Base-by-base conservation (phyloP, 2,797 vertebrate species). In the Dermochelys coriacea region DNA sequence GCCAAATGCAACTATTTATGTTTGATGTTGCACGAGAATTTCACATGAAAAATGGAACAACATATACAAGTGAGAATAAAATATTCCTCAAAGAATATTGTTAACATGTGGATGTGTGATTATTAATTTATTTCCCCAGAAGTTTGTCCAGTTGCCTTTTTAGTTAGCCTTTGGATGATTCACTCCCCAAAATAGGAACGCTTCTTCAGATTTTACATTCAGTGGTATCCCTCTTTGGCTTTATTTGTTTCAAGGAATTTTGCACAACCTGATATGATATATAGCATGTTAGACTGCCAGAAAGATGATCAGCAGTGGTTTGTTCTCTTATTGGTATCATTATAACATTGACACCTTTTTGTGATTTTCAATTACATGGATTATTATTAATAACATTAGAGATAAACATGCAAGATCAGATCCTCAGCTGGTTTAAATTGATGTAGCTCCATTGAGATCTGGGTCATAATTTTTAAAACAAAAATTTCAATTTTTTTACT, bases 101-200 rank as follows among this genome's bases (percentile, higher is more conserved):
- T 4, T 34, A 14, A 51, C 15, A 1, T 0, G 4, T 6, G 34
- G 12, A 14, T 55, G 6, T 29, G 57, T 85, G 49, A 25, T 0
- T 0, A 10, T 34, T 85, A 25, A 21, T 74, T 74, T 8, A 8
- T 61, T 87, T 71, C 61, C 52, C 54, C 88, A 15, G 16, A 88
- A 64, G 5, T 3, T 34, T 47, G 8, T 79, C 27, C 7, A 10
- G 37, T 59, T 87, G 15, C 45, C 47, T 55, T 68, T 82, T 79
- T 37, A 50, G 1, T 18, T 37, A 51, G 6, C 16, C 25, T 18
- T 7, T 21, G 2, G 47, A 80, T 80, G 16, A 27, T 86, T 2
- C 61, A 0, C 3, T 78, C 6, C 61, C 41, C 15, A 1, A 29
- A 1, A 18, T 37, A 9, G 12, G 16, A 11, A 14, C 11, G 12